Base-by-base conservation (phyloP, 2,888 invertebrate species). In the Agonopterix arenella region DNA sequence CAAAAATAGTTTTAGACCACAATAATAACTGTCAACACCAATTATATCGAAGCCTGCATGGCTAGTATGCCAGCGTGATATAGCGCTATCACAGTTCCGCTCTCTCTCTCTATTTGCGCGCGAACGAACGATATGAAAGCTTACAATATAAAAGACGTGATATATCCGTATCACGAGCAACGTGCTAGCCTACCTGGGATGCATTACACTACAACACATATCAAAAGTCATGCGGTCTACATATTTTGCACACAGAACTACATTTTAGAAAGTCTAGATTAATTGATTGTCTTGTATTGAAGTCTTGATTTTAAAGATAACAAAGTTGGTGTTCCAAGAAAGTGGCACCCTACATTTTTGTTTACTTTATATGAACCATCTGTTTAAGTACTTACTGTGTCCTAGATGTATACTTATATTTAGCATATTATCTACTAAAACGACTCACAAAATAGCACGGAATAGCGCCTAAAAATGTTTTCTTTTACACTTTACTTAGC, bases 401-500 rank as follows among this genome's bases (percentile, higher is more conserved):
- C 1, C 2, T 18, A 18, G 18, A 18, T 18, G 18, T 38, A 38
- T 38, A 38, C n/a, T 38, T 38, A 38, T 10, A 4, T 38, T 38
- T 10, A 10, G n/a, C 9, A 40, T 5, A 40, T n/a, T n/a, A 5
- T 2, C 5, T 40, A 40, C 2, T 10, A 38, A 38, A 9, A 37
- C n/a, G 9, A 38, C 38, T n/a, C 9, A 40, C 10, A 9, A 40
- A 1, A 9, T 40, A 9, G n/a, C 9, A 40, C 10, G n/a, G 10
- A 1, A 9, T 40, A 9, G n/a, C 9, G 8, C n/a, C n/a, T n/a
- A 38, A 40, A 40, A n/a, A 40, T 10, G 1, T 0, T 40, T 0
- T 40, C 10, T 40, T 47, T 43, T 47, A 1, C 10, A 44, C 42
- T 44, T 13, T 44, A 5, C 37, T 28, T 1, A 53, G 54, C 40